Evolutionary conservation across 2,888 invertebrate species (phyloP), one percentile per base, ranked within the genome.

Genomic region (Metellina segmentata): DNA sequence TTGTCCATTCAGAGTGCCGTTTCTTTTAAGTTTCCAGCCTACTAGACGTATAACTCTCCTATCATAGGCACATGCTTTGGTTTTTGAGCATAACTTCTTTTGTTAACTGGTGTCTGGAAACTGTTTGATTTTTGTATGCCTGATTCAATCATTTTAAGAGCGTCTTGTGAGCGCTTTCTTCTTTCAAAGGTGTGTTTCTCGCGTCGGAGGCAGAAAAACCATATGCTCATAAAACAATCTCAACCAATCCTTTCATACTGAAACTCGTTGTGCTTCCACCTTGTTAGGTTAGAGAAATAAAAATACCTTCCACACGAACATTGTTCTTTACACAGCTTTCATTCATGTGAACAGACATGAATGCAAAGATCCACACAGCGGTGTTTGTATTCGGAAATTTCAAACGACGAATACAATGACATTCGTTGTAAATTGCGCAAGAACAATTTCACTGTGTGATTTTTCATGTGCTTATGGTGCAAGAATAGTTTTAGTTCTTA

Each of bases 71-170:
- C 51, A 74, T 13, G 13, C 83, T 52, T 34, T 85, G 72, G 16
- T 71, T 82, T 75, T 61, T 52, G 61, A 77, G 74, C 75, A 85
- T 75, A 75, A 85, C 34, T 53, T 19, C 53, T 77, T 85, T 85
- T 85, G 74, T 61, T 48, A 75, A 11, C 75, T 51, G 16, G 8
- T 13, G 85, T 75, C 61, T 48, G 72, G 85, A 61, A 72, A 48
- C 52, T 85, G 74, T 52, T 61, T 9, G 69, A 83, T 83, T 83
- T 83, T 83, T 83, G 70, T 82, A 19, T 83, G 83, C 49, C 61
- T 34, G 34, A 53, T 16, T 77, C 77, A 51, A 49, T 8, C n/a
- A 11, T 51, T 77, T 77, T 77, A 19, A 51, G 51, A n/a, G 77
- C 19, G 51, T 51, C 77, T 19, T 77, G 77, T 77, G 51, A 61